A percentile compares a stretch with the other conserved stretches of the same genome.
These are phyloP conservation scores for Drosophila percnosoma DNA, from an alignment of 2,888 invertebrate genomes.

Conservation along the genomic window DNA sequence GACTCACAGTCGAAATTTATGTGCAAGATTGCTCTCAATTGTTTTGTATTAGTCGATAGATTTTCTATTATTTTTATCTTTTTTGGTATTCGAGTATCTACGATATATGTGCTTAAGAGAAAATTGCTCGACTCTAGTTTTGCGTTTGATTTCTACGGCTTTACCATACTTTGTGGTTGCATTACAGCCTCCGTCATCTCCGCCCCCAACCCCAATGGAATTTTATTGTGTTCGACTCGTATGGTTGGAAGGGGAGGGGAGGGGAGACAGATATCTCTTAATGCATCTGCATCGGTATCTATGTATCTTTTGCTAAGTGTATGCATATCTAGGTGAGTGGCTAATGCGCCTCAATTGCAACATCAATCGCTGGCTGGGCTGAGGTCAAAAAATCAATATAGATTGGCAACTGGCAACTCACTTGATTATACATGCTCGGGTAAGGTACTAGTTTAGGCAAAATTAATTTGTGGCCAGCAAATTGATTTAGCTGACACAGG, in stretches of 20 bases:
- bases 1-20: conserved; percentile 59
- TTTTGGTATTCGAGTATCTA: conserved; percentile 19
- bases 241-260: background rate
- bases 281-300: conserved; percentile 33
- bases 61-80: conserved; percentile 12
- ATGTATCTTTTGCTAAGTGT: conserved; percentile 34
- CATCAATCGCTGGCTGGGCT: conserved; percentile 62
- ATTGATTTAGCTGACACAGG: conserved; percentile 18
- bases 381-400: conserved; percentile 60
- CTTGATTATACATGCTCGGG: conserved; percentile 52
- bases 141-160: conserved; percentile 66
- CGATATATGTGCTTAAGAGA: conserved; percentile 71
- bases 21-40: conserved; percentile 77
- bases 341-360: conserved; percentile 75
- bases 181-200: background rate
- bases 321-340: conserved; percentile 71
- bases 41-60: conserved; percentile 68
- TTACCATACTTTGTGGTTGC: conserved; percentile 42
- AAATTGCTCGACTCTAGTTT: conserved; percentile 73
- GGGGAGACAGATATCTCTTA: conserved; percentile 34
- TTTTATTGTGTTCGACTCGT: conserved; percentile 29
- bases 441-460: conserved; percentile 23
- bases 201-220: conserved; percentile 45
- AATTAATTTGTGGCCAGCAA: conserved; percentile 46
- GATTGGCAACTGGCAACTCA: conserved; percentile 47